Evolutionary conservation across 1,140 invertebrate species (phyloP).

Genomic region (Gerris buenoi): DNA sequence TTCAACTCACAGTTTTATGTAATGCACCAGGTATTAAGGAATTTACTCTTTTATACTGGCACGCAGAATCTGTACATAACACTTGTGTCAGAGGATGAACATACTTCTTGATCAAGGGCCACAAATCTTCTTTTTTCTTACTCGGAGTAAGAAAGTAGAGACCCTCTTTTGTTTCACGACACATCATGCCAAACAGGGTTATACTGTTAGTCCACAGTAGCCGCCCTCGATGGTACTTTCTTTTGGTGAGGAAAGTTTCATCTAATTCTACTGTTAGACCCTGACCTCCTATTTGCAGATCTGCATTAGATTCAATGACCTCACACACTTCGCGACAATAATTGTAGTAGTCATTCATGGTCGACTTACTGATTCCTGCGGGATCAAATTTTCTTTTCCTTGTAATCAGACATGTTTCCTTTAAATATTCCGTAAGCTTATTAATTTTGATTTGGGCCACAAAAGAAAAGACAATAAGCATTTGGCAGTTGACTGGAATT

Average conservation of each 20-base stretch:
- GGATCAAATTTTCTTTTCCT: not conserved
- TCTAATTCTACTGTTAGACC: not conserved
- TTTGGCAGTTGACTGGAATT: not conserved
- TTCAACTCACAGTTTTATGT: not conserved
- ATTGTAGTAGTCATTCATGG: not conserved
- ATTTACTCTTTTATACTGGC: not conserved
- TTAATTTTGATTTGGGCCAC: not conserved
- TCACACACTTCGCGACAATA: not conserved
- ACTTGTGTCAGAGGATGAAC: not conserved
- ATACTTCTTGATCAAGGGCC: not conserved
- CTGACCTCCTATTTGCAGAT: not conserved
- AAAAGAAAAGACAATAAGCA: not conserved
- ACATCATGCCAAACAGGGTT: not conserved
- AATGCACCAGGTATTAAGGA: not conserved
- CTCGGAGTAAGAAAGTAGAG: not conserved
- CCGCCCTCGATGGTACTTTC: not conserved
- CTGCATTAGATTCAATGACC: not conserved
- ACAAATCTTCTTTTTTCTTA: not conserved
- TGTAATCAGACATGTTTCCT: not conserved
- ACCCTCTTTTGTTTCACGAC: not conserved
- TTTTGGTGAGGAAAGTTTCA: not conserved
- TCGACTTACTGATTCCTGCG: not conserved
- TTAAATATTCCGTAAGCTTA: not conserved
- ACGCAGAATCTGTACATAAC: not conserved
- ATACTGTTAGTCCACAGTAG: not conserved